Base-by-base conservation (phyloP, 37 sponge, comb jelly and placozoan genomes). In the Corticium candelabrum region DNA sequence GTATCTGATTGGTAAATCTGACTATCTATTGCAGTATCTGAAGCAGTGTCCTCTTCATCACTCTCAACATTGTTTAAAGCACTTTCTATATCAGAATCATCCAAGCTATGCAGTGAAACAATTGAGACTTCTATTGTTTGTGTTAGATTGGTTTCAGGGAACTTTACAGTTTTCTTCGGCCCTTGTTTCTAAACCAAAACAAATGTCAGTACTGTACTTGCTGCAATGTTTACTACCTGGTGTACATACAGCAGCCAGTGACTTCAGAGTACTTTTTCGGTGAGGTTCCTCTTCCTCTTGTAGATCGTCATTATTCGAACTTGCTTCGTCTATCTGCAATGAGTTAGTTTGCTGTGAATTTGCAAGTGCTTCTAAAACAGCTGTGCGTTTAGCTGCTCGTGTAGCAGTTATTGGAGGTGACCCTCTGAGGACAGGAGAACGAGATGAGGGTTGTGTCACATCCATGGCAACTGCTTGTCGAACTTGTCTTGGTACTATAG, bases 161-260 rank as follows among this genome's bases (percentile, higher is more conserved):
- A n/a, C n/a, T n/a, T n/a, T n/a, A n/a, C n/a, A n/a, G n/a, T n/a
- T n/a, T n/a, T n/a, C n/a, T n/a, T n/a, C n/a, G n/a, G n/a, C n/a
- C n/a, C n/a, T n/a, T n/a, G n/a, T n/a, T n/a, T n/a, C n/a, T n/a
- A 50, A 50, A 50, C 62, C 62, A 50, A 21, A 50, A 50, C 62
- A 50, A 50, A 21, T 50, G n/a, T n/a, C n/a, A n/a, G n/a, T n/a
- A n/a, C n/a, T n/a, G n/a, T n/a, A n/a, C n/a, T n/a, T n/a, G n/a
- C n/a, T n/a, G 62, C 11, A 50, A 50, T 50, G 11, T 21, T 50
- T 50, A 11, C 21, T 21, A 21, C 11, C 15, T 50, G 15, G 11
- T 21, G 62, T 50, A 27, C 62, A 27, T 50, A 50, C 62, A 21
- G 11, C 62, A 50, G 21, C 21, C 11, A 21, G 62, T 27, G 62